Conservation (phyloP, 37 sponge, comb jelly and placozoan species). For the Halisarca cf. caerulea region DNA sequence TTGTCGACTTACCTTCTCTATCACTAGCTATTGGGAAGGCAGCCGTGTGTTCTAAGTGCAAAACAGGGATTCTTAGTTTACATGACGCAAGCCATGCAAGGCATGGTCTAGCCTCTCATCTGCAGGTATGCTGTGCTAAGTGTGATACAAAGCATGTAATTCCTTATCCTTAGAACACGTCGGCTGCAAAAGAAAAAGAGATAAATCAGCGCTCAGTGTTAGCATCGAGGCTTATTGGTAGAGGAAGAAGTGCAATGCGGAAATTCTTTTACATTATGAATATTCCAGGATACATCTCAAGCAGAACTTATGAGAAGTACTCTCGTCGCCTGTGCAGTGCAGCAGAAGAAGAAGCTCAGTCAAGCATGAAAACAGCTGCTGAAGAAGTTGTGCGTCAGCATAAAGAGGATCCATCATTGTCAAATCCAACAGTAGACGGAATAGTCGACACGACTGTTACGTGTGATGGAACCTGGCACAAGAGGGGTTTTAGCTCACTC, state of each 20-base stretch:
- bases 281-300: constrained; percentile 11
- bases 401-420: not conserved
- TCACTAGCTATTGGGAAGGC: no score
- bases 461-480: no score
- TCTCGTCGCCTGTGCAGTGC: not conserved
- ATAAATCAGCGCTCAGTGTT: not conserved
- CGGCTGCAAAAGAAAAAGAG: no score
- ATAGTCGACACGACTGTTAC: not conserved
- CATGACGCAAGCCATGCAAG: no score
- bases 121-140: no score
- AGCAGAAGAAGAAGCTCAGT: not conserved
- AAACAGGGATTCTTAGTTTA: no score
- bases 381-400: not conserved
- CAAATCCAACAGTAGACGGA: not conserved
- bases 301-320: constrained; percentile 8
- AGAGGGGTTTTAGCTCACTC: no score
- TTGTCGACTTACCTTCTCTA: no score
- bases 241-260: constrained; percentile 10
- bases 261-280: not conserved
- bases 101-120: no score
- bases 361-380: not conserved
- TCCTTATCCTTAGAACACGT: no score
- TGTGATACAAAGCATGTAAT: no score
- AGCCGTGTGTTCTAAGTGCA: no score
- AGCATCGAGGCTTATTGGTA: not conserved